A percentile compares a stretch with the other conserved stretches of the same genome.
Conservation (phyloP, 2,113 vertebrate species). For the Hystrix cristata region DNA sequence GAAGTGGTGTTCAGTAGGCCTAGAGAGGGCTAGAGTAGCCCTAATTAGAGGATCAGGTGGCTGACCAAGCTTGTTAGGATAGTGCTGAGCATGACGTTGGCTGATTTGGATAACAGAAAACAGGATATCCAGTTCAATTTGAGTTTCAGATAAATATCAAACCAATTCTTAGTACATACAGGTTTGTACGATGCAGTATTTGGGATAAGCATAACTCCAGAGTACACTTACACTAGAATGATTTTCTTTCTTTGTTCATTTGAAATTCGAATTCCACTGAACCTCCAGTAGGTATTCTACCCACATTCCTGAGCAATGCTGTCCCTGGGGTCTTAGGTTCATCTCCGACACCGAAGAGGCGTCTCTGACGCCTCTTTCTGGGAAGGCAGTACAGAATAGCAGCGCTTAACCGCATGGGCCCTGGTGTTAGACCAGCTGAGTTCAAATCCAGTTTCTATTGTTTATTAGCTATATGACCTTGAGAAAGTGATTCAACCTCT, state of each 20-base stretch:
- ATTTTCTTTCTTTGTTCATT: neutral
- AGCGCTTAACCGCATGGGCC: neutral
- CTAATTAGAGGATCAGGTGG: neutral
- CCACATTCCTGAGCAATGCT: neutral
- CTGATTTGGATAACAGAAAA: neutral
- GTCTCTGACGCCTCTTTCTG: neutral
- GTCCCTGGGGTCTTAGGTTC: neutral
- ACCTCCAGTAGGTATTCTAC: neutral
- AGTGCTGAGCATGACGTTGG: neutral
- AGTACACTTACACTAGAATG: neutral
- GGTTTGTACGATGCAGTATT: neutral
- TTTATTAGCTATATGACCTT: conserved; percentile 50
- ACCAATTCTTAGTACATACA: neutral
- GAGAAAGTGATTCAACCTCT: conserved; percentile 45
- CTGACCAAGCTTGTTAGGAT: neutral
- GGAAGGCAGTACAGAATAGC: neutral
- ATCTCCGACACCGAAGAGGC: neutral
- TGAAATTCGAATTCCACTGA: conserved; percentile 7
- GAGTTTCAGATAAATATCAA: conserved; percentile 23
- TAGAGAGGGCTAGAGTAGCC: neutral
- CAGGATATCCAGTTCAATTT: neutral
- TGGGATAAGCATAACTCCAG: neutral
- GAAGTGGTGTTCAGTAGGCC: neutral
- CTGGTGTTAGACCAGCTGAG: conserved; percentile 16
- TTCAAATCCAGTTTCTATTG: conserved; percentile 40